These are phyloP conservation scores for Tenthredo scrophulariae DNA, from an alignment of 2,888 invertebrate species.

Conservation along the genomic window DNA sequence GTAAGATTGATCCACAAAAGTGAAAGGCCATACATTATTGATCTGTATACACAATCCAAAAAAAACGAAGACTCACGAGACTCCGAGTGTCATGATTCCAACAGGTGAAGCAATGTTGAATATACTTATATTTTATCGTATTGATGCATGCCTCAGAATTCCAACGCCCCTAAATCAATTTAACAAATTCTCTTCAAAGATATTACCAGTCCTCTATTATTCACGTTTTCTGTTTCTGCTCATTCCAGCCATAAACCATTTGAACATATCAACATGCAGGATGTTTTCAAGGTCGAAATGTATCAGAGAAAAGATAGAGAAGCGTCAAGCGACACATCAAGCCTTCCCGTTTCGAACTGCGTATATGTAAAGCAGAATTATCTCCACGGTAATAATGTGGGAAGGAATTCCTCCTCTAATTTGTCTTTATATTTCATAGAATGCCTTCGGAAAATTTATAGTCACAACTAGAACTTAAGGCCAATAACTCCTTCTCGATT, in stretches of 20 bases:
- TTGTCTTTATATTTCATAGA: neutral
- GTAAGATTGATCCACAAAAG: slow-evolving; percentile 69
- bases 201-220: slow-evolving; percentile 4
- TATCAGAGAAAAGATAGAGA: neutral
- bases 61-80: slow-evolving; percentile 8
- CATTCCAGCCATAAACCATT: neutral
- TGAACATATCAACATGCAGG: neutral
- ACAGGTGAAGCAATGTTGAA: neutral
- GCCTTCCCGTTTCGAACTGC: too few species aligned
- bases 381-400: too few species aligned
- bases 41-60: slow-evolving; percentile 58
- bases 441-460: neutral
- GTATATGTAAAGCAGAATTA: too few species aligned
- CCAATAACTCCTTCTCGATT: neutral
- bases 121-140: neutral
- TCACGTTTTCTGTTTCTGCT: neutral
- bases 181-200: neutral
- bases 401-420: neutral
- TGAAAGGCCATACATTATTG: slow-evolving; percentile 70
- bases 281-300: neutral
- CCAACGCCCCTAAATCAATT: neutral
- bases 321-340: neutral
- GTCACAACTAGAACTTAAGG: neutral
- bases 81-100: neutral
- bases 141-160: neutral